phyloP scores from a whole-genome alignment of 2,888 invertebrate species.

The Ochropleura plecta region DNA sequence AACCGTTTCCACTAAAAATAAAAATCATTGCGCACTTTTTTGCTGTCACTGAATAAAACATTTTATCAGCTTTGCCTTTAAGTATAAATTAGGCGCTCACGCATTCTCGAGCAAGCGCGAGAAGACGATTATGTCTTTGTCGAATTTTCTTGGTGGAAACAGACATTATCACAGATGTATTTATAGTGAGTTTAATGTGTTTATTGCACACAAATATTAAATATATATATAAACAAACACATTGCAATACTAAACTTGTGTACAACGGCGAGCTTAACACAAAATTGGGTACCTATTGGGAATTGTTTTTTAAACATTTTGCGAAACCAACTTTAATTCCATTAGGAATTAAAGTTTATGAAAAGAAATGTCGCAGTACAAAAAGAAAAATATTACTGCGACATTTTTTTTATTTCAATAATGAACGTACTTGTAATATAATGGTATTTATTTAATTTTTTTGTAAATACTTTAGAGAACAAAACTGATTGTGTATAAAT shows the following conservation, averaged over 20 bases:
- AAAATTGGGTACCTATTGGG: too few species aligned
- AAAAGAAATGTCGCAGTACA: too few species aligned
- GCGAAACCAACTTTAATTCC: background rate
- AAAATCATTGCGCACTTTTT: too few species aligned
- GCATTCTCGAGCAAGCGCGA: background rate
- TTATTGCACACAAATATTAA: too few species aligned
- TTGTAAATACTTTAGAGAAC: background rate
- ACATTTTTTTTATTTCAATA: background rate
- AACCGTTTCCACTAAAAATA: background rate
- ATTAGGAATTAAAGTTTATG: too few species aligned
- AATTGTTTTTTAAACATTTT: background rate
- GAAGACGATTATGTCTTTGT: background rate
- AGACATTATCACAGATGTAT: background rate
- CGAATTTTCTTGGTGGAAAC: background rate
- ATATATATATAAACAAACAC: too few species aligned
- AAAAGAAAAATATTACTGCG: too few species aligned
- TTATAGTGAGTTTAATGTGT: background rate
- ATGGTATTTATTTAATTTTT: background rate
- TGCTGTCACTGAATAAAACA: background rate
- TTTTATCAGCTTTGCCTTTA: background rate
- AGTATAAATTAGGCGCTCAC: background rate
- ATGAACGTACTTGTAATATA: too few species aligned
- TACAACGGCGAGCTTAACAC: too few species aligned
- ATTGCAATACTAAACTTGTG: too few species aligned
- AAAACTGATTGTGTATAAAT: background rate